Percentiles rank a stretch among this genome's conserved stretches.
Evolutionary conservation across 2,797 vertebrate species (phyloP).

Genomic region (Syncerus caffer): DNA sequence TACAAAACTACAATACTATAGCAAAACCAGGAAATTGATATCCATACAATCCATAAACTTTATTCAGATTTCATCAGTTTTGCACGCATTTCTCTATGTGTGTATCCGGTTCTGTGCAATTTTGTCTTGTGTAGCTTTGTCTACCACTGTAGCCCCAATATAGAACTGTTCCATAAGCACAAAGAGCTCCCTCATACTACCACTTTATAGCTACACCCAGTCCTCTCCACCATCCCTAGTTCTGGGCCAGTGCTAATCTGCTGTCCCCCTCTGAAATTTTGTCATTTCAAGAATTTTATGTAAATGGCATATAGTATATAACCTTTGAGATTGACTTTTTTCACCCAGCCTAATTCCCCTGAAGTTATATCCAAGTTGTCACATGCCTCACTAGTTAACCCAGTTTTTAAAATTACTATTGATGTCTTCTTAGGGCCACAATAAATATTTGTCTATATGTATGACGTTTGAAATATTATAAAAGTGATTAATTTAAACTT

Average conservation of each 20-base stretch:
- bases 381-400: neutral
- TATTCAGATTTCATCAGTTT: neutral
- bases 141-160: neutral
- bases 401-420: neutral
- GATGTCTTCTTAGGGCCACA: neutral
- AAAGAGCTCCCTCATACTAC: neutral
- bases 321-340: neutral
- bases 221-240: neutral
- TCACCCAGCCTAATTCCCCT: neutral
- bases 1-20: neutral
- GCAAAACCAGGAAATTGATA: neutral
- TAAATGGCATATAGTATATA: neutral
- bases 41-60: neutral
- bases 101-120: neutral
- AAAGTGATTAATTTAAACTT: neutral
- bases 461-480: neutral
- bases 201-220: neutral
- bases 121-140: neutral
- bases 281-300: neutral
- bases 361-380: neutral
- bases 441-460: neutral
- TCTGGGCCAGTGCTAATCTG: neutral
- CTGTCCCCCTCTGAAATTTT: neutral
- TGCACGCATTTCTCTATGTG: neutral
- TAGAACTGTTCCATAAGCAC: neutral